phyloP scores from a whole-genome alignment of 2,797 vertebrate genomes.

The Tadarida brasiliensis region DNA sequence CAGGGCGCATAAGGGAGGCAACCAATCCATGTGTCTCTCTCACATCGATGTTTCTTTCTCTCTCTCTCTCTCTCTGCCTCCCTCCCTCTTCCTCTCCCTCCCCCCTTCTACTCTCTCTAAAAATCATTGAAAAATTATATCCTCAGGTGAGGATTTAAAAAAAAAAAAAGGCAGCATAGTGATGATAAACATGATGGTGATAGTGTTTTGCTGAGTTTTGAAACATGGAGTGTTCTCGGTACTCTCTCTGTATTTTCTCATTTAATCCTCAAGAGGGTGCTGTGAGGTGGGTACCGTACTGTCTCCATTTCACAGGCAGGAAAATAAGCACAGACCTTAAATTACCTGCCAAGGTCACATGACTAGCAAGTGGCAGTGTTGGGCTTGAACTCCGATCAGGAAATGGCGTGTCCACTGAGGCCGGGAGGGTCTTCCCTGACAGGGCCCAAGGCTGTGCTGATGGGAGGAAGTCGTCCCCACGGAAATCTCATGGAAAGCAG shows the following conservation, averaged over 20 bases:
- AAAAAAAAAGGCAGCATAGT: not conserved
- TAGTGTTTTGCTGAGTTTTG: not conserved
- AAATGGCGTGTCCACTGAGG: not conserved
- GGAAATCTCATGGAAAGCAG: fast-evolving
- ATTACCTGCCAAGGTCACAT: not conserved
- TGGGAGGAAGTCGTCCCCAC: too few relatives aligned
- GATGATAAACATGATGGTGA: too few relatives aligned
- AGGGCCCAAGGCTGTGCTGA: not conserved
- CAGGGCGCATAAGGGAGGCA: too few relatives aligned
- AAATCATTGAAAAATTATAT: too few relatives aligned
- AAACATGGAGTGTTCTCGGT: not conserved
- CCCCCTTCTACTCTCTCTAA: too few relatives aligned
- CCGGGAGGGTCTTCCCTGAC: not conserved
- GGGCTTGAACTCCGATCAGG: not conserved
- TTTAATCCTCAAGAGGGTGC: not conserved
- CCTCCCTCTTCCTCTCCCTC: too few relatives aligned
- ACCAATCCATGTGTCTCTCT: too few relatives aligned
- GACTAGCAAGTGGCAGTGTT: not conserved
- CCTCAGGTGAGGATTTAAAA: too few relatives aligned
- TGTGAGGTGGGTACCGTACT: not conserved
- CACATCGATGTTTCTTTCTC: too few relatives aligned
- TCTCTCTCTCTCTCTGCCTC: too few relatives aligned
- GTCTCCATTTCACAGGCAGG: not conserved
- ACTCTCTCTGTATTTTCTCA: not conserved
- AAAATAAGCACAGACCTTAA: not conserved